Percentiles rank a stretch among this genome's conserved stretches.
Evolutionary conservation across 2,888 invertebrate species (phyloP).

Genomic region (Phortica okadai): DNA sequence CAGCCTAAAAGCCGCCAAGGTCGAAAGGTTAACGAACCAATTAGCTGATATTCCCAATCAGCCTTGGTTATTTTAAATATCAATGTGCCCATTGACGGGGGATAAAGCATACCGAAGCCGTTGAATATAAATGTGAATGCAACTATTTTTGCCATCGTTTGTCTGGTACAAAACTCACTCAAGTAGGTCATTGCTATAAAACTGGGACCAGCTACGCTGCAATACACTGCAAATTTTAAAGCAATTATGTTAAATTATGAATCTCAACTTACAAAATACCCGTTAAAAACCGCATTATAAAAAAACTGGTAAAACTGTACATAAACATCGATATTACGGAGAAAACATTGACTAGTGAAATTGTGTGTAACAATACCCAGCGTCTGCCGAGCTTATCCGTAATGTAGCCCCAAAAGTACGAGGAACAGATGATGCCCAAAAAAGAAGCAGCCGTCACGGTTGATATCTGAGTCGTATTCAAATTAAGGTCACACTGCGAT

Average conservation of each 20-base stretch:
- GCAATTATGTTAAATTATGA: background rate
- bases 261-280: slow-evolving; percentile 59
- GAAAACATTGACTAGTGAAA: slow-evolving; percentile 47
- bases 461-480: slow-evolving; percentile 47
- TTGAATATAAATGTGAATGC: slow-evolving; percentile 61
- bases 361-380: slow-evolving; percentile 54
- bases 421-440: slow-evolving; percentile 56
- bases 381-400: slow-evolving; percentile 58
- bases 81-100: slow-evolving; percentile 47
- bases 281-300: slow-evolving; percentile 55
- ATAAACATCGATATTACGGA: slow-evolving; percentile 58
- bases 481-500: slow-evolving; percentile 54
- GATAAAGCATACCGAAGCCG: slow-evolving; percentile 58
- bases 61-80: slow-evolving; percentile 29
- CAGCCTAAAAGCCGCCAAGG: slow-evolving; percentile 58
- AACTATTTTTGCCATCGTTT: slow-evolving; percentile 46
- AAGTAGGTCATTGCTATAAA: slow-evolving; percentile 57
- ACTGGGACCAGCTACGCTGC: slow-evolving; percentile 57
- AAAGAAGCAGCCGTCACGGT: slow-evolving; percentile 49
- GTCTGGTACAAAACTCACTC: slow-evolving; percentile 58
- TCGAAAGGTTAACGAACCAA: slow-evolving; percentile 41
- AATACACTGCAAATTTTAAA: too few species aligned
- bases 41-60: slow-evolving; percentile 44
- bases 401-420: slow-evolving; percentile 60
- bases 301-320: slow-evolving; percentile 50